phyloP scores from a whole-genome alignment of 2,888 invertebrate genomes.

The Dicyrtomina minuta region DNA sequence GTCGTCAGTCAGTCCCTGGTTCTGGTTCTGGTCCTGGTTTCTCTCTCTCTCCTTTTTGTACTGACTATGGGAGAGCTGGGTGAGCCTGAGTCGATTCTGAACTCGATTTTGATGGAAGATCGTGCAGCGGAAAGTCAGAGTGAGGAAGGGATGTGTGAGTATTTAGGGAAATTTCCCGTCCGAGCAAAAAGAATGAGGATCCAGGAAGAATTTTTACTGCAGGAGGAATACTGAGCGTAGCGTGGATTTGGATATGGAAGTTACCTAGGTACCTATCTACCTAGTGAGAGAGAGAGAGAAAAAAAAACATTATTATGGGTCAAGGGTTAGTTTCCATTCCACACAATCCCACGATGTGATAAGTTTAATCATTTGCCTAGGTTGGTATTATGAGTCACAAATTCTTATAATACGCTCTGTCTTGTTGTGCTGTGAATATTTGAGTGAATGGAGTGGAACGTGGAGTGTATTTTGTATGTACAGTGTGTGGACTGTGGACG shows the following conservation, averaged over 20 bases:
- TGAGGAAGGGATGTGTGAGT: conserved; percentile 14
- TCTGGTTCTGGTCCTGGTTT: neutral
- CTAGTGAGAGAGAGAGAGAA: too few species aligned
- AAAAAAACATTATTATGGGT: conserved; percentile 26
- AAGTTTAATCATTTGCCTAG: conserved; percentile 11
- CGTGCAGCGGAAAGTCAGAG: conserved; percentile 19
- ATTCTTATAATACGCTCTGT: too few species aligned
- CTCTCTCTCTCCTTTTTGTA: neutral
- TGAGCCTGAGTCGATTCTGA: neutral
- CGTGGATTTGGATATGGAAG: too few species aligned
- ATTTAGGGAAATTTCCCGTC: conserved; percentile 25
- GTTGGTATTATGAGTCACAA: neutral
- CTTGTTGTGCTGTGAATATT: too few species aligned
- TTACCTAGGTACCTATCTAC: too few species aligned
- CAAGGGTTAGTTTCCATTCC: conserved; percentile 26
- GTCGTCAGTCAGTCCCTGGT: neutral
- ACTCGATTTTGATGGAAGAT: conserved; percentile 11
- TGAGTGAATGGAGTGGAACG: too few species aligned
- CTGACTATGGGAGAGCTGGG: neutral
- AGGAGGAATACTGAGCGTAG: neutral
- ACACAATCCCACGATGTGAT: conserved; percentile 20
- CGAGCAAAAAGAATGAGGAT: conserved; percentile 14
- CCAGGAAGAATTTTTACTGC: conserved; percentile 15
- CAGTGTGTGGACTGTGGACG: too few species aligned
- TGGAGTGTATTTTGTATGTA: too few species aligned